Evolutionary conservation across 2,888 invertebrate genomes (phyloP), one percentile per base, ranked within the genome.

Genomic region (Phragmatobia fuliginosa): DNA sequence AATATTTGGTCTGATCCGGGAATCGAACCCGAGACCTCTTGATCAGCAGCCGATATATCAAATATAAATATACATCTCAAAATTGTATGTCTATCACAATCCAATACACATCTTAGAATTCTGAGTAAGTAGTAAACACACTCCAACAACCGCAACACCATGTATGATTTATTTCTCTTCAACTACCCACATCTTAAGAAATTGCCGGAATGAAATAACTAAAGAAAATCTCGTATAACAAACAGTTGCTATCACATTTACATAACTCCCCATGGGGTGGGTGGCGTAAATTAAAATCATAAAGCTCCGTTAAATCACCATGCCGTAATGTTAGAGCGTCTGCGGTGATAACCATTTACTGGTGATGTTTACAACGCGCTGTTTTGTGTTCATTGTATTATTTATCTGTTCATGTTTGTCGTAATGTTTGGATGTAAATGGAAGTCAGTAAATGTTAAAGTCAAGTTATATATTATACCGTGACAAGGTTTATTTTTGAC

Each of bases 241-340:
- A 66, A 56, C 66, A 58, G 64, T 74, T 67, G 45, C 70, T 64
- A 63, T 66, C 67, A 70, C 70, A 83, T 87, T 86, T 81, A 76
- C 84, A 84, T 86, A 85, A 81, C 73, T 71, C 74, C 73, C 73
- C 66, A 74, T 74, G 78, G 79, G 71, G 77, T 60, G 79, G 71
- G 77, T 60, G 74, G 73, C 73, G 81, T 83, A 84, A 85, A 87
- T 87, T 83, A 85, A 87, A 84, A 81, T 78, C 78, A 85, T 86
- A 86, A 86, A 82, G 76, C 78, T 33, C 62, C 73, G 79, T 77
- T 73, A 82, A 82, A 86, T 82, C 82, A 82, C 81, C 79, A 72
- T 65, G 67, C 61, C 25, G 64, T 64, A 58, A 64, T 36, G 62
- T 25, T 58, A 63, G 41, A 14, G 58, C 58, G 32, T 62, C 69